These are phyloP conservation scores for Hemaris fuciformis DNA, from an alignment of 2,888 invertebrate species.

Conservation along the genomic window DNA sequence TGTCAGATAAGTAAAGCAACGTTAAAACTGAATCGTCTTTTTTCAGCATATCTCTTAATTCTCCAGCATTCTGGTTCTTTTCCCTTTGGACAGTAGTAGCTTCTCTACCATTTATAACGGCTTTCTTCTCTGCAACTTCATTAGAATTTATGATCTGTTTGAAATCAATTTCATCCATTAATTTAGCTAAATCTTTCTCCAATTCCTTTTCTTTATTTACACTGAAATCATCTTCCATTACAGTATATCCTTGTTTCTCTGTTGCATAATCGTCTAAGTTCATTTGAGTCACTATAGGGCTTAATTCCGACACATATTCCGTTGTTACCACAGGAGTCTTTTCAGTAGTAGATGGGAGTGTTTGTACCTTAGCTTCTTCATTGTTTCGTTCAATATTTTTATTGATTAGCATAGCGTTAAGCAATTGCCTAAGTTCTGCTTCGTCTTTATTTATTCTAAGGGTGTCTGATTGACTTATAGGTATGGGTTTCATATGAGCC, in stretches of 20 bases:
- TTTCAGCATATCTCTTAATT: background rate
- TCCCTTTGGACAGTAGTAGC: background rate
- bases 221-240: constrained; percentile 12
- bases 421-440: constrained; percentile 45
- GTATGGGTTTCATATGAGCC: constrained; percentile 23
- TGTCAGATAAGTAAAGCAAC: constrained; percentile 42
- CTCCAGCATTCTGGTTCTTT: background rate
- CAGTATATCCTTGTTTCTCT: constrained; percentile 15
- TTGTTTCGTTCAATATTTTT: constrained; percentile 35
- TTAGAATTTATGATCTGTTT: constrained; percentile 27
- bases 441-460: constrained; percentile 38
- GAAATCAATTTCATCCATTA: constrained; percentile 44
- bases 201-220: constrained; percentile 13
- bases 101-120: constrained; percentile 16
- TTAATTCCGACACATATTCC: background rate
- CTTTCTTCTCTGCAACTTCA: constrained; percentile 6
- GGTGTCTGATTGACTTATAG: constrained; percentile 25
- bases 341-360: background rate
- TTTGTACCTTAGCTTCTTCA: background rate
- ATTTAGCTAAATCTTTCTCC: constrained; percentile 34
- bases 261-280: constrained; percentile 10
- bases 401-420: constrained; percentile 47
- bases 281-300: constrained; percentile 6
- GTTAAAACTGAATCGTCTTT: constrained; percentile 27
- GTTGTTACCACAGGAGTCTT: background rate